Conservation (phyloP, 2,888 invertebrate species). For the Agonopterix subpropinquella region DNA sequence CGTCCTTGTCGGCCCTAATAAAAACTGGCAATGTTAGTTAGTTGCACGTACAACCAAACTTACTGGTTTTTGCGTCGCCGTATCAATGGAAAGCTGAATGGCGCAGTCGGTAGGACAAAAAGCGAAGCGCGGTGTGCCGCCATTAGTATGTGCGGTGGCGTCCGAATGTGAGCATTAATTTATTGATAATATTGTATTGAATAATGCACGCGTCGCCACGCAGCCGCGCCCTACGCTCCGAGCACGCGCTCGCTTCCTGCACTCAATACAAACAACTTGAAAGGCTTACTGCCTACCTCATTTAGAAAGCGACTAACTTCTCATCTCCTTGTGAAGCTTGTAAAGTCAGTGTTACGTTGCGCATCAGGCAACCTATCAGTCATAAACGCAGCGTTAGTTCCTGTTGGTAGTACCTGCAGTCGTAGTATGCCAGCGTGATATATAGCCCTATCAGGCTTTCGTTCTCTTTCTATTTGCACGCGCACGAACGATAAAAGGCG, state of each 20-base stretch:
- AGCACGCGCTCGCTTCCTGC: constrained; percentile 62
- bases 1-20: constrained; percentile 49
- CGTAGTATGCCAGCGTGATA: too few relatives aligned
- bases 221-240: constrained; percentile 18
- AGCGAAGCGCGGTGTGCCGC: constrained; percentile 62
- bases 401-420: too few relatives aligned
- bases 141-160: constrained; percentile 67
- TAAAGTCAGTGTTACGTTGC: too few relatives aligned
- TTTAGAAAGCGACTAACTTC: too few relatives aligned
- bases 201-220: constrained; percentile 52
- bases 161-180: constrained; percentile 68
- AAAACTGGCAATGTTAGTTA: constrained; percentile 50
- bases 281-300: too few relatives aligned
- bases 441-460: too few relatives aligned
- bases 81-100: constrained; percentile 71
- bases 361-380: too few relatives aligned
- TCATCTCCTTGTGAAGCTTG: too few relatives aligned
- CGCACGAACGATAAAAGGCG: too few relatives aligned
- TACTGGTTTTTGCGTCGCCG: constrained; percentile 51
- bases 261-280: too few relatives aligned
- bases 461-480: too few relatives aligned
- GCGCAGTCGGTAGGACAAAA: constrained; percentile 42
- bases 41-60: constrained; percentile 41
- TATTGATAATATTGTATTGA: constrained; percentile 68
- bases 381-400: too few relatives aligned